Conservation (phyloP, 2,888 invertebrate species). For the Drosophila setosimentum region DNA sequence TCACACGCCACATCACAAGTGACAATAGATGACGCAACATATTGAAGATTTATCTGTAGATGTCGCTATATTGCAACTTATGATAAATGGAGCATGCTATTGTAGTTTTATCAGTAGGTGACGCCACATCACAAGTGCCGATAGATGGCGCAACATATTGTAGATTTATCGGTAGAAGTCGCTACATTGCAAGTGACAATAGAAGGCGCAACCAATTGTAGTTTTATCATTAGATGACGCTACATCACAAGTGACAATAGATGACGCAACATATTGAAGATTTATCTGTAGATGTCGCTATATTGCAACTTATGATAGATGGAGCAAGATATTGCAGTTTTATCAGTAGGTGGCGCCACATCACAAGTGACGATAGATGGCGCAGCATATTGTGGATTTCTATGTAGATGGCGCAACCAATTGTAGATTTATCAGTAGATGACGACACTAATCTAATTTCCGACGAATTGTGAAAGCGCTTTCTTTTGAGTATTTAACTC, state of each 20-base stretch:
- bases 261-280: background rate
- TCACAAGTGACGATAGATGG: background rate
- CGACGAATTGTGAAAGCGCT: conserved; percentile 17
- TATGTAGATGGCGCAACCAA: conserved; percentile 1
- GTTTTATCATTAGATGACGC: background rate
- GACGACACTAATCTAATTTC: conserved; percentile 17
- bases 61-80: background rate
- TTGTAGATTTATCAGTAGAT: background rate
- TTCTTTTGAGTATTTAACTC: background rate
- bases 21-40: background rate
- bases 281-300: conserved; percentile 10
- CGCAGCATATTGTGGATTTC: background rate
- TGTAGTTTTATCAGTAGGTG: background rate
- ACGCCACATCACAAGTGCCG: background rate
- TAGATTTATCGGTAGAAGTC: background rate
- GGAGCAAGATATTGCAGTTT: background rate
- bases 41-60: background rate
- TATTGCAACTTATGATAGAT: background rate
- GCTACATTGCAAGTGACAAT: background rate
- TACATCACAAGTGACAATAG: background rate
- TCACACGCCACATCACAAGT: background rate
- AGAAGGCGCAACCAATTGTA: background rate
- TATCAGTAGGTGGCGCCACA: conserved; percentile 7
- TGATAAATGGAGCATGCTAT: background rate
- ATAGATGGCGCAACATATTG: background rate